Conservation (phyloP, 2,797 vertebrate species). For the Acipenser ruthenus region DNA sequence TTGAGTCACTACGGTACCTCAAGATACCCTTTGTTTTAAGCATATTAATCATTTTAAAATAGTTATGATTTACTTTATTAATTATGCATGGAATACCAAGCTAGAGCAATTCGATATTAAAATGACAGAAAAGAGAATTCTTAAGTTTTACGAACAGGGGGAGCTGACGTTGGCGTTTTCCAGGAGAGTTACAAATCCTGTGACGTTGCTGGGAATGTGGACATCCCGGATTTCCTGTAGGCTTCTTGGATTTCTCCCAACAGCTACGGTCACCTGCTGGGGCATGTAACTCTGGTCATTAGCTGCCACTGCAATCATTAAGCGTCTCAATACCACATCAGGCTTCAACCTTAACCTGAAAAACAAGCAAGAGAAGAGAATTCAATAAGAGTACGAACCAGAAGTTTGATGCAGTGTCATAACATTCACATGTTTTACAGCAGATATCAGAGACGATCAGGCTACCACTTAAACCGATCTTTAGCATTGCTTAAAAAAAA, state of each 20-base stretch:
- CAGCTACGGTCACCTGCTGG: slow-evolving; percentile 87
- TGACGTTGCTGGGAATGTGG: slow-evolving; percentile 92
- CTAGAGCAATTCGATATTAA: no score
- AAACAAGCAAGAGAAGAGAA: background rate
- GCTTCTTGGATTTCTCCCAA: slow-evolving; percentile 76
- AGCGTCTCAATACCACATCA: slow-evolving; percentile 80
- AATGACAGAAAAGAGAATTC: no score
- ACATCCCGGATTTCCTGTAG: slow-evolving; percentile 90
- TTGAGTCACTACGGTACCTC: no score
- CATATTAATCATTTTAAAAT: no score
- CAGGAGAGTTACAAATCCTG: slow-evolving; percentile 87
- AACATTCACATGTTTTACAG: no score
- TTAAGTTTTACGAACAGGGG: slow-evolving; percentile 73
- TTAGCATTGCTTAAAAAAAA: no score
- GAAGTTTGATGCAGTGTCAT: no score
- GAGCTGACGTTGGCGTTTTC: slow-evolving; percentile 94
- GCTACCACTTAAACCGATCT: no score
- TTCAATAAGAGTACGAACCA: background rate
- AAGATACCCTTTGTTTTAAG: no score
- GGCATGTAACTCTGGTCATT: slow-evolving; percentile 98
- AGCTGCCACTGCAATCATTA: slow-evolving; percentile 86
- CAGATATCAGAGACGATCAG: no score
- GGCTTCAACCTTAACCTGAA: slow-evolving; percentile 90
- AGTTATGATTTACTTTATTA: no score
- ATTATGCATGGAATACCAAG: no score